Base-by-base conservation (phyloP, 1,140 invertebrate genomes). In the Cotesia chilonis region DNA sequence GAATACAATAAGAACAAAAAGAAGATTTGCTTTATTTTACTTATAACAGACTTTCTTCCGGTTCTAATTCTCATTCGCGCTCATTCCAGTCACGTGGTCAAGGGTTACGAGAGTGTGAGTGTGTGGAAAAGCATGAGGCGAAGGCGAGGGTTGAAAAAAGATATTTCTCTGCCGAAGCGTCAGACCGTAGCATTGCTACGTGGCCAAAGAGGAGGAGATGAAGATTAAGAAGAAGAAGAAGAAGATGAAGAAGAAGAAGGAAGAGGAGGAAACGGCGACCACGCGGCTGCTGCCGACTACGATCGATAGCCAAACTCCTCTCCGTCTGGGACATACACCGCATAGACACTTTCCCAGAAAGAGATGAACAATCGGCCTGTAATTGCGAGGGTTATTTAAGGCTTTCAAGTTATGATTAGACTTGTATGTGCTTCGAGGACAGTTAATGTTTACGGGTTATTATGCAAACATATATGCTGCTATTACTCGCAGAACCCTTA, bases 271-370 rank as follows among this genome's bases (percentile, higher is more conserved):
- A 76, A 71, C 74, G 79, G 77, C 75, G 79, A 80, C 74, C 80
- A 81, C 79, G 81, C 77, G 79, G 81, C 78, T 78, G 76, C 79
- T 76, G 76, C 78, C 75, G 67, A 71, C 61, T 78, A 71, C 81
- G 83, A 85, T 85, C 84, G 84, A 85, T 85, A 85, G 82, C 83
- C 81, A 84, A 84, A 84, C 83, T 83, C 78, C 78, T 81, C 80
- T 82, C 76, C 77, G 81, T 79, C 80, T 82, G 78, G 77, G 75
- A 83, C 81, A 75, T 79, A 80, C 52, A 75, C 69, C 41, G 80
- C 79, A 80, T 76, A 78, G 75, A 80, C 77, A 81, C 71, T 70
- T 59, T 69, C 72, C 71, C 57, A 74, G 63, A 35, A 36, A 54
- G 67, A 14, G 35, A 52, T 6, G 6, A 52, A 37, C 10, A 3